phyloP scores from a whole-genome alignment of 2,888 invertebrate genomes.

The Drosophila barbarae region DNA sequence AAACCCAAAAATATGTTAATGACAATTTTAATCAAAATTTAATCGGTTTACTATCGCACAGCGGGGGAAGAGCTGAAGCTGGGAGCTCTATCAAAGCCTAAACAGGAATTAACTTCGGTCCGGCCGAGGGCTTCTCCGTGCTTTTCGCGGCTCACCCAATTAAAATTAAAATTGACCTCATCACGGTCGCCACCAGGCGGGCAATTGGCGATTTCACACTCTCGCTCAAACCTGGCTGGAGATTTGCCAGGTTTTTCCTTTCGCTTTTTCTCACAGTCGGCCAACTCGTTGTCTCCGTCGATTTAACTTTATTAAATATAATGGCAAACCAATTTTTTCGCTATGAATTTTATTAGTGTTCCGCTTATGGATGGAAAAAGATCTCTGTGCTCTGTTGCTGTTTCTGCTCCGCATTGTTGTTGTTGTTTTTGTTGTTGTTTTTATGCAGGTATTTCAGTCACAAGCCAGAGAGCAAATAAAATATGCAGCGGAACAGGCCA shows the following conservation, averaged over 20 bases:
- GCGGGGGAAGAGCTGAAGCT: not conserved
- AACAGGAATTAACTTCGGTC: conserved; percentile 3
- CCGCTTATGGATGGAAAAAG: conserved; percentile 32
- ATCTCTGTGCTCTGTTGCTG: conserved; percentile 10
- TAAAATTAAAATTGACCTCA: conserved; percentile 39
- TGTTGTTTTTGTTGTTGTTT: conserved; percentile 23
- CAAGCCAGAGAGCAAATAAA: conserved; percentile 47
- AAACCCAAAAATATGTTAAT: conserved; percentile 39
- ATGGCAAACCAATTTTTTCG: conserved; percentile 46
- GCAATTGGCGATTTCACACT: conserved; percentile 39
- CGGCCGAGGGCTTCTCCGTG: not conserved
- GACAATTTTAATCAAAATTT: conserved; percentile 46
- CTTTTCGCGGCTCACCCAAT: conserved; percentile 24
- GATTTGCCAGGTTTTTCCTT: conserved; percentile 17
- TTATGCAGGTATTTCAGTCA: conserved; percentile 48
- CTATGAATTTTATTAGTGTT: conserved; percentile 48
- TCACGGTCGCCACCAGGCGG: conserved; percentile 34
- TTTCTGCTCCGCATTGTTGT: conserved; percentile 1
- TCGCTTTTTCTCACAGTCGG: conserved; percentile 5
- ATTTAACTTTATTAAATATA: conserved; percentile 51
- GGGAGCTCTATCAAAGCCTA: not conserved
- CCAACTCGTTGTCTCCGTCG: conserved; percentile 29
- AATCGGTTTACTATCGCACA: conserved; percentile 34
- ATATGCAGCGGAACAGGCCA: conserved; percentile 60
- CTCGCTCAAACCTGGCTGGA: conserved; percentile 8